Percentiles rank a stretch among this genome's conserved stretches.
These are phyloP conservation scores for Andrena praecox DNA, from an alignment of 2,888 invertebrate species.

Conservation along the genomic window DNA sequence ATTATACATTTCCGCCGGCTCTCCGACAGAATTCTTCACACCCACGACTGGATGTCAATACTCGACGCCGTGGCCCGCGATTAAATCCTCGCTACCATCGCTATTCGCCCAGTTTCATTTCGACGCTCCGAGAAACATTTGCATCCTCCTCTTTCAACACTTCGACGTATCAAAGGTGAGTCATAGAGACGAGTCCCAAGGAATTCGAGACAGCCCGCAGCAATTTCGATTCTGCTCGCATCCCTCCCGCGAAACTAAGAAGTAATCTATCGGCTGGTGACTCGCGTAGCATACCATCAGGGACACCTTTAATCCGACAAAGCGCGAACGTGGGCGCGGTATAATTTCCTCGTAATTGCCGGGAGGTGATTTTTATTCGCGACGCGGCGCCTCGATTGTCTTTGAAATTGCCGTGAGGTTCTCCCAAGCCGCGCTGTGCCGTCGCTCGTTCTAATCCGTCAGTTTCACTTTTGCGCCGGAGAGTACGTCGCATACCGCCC, in stretches of 20 bases:
- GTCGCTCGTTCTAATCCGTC: conserved; percentile 8
- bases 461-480: conserved; percentile 56
- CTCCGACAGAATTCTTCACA: not conserved
- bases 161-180: not conserved
- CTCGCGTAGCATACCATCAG: not conserved
- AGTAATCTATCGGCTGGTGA: no score
- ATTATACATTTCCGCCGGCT: conserved; percentile 11
- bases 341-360: conserved; percentile 33
- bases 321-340: conserved; percentile 6
- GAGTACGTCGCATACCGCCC: conserved; percentile 39
- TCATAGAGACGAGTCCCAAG: not conserved
- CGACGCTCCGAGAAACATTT: not conserved
- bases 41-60: conserved; percentile 19
- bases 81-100: conserved; percentile 4
- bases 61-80: not conserved
- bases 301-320: conserved; percentile 11
- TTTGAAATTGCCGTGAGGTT: conserved; percentile 35
- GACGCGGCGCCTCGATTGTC: conserved; percentile 2
- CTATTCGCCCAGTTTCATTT: not conserved
- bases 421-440: conserved; percentile 9
- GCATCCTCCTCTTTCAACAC: conserved; percentile 5
- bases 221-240: no score
- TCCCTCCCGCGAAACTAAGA: no score
- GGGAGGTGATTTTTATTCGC: conserved; percentile 7
- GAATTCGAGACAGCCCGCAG: not conserved